Evolutionary conservation across 1,140 invertebrate species (phyloP).

Genomic region (Brachionus plicatilis): DNA sequence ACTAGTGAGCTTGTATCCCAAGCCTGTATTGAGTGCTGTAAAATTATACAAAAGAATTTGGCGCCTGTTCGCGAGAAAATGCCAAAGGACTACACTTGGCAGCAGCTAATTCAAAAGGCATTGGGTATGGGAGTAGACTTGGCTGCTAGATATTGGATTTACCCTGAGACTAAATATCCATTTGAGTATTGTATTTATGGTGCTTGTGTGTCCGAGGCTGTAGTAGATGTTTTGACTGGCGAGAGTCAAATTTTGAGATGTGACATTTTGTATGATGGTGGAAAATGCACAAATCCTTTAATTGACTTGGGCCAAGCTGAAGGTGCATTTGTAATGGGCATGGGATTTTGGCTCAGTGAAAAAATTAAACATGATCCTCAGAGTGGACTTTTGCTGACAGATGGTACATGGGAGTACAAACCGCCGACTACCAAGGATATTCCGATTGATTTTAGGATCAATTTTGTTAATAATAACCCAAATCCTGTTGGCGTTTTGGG

Average conservation of each 20-base stretch:
- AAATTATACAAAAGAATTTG: constrained; percentile 39
- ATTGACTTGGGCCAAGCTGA: constrained; percentile 35
- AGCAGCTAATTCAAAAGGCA: constrained; percentile 28
- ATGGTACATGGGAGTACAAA: constrained; percentile 76
- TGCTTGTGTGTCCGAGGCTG: constrained; percentile 55
- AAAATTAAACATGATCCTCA: constrained; percentile 64
- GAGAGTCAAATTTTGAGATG: constrained; percentile 45
- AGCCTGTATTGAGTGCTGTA: constrained; percentile 36
- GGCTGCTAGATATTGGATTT: constrained; percentile 10
- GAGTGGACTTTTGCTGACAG: constrained; percentile 66
- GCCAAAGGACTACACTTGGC: not conserved
- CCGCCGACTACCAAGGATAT: constrained; percentile 75
- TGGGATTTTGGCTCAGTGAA: constrained; percentile 74
- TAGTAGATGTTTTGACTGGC: constrained; percentile 59
- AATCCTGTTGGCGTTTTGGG: constrained; percentile 57
- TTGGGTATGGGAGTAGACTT: not conserved
- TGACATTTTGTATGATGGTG: constrained; percentile 36
- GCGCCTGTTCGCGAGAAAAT: not conserved
- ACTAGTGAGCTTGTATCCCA: constrained; percentile 63
- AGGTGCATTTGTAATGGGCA: constrained; percentile 77
- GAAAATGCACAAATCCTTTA: not conserved
- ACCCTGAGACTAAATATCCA: not conserved
- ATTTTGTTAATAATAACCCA: constrained; percentile 65
- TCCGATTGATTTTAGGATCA: constrained; percentile 73
- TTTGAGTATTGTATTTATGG: constrained; percentile 43